Evolutionary conservation across 2,888 invertebrate species (phyloP).

Genomic region (Carcina quercana): DNA sequence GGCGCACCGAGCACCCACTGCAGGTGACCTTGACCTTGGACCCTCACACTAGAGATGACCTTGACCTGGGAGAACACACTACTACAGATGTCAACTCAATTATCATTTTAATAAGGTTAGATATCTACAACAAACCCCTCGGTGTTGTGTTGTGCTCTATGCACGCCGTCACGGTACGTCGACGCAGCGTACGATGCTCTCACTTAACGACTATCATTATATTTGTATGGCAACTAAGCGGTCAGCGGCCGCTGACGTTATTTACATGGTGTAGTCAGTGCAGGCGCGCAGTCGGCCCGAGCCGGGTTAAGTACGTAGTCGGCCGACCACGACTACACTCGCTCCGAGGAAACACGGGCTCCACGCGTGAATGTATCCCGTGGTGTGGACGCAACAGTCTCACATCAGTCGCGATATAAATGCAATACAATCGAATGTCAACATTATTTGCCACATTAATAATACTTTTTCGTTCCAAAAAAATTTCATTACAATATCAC

Average conservation of each 20-base stretch:
- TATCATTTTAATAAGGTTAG: too few species aligned
- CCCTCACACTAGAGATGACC: too few species aligned
- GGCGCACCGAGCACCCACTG: too few species aligned
- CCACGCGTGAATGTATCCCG: background rate
- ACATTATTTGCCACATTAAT: slow-evolving; percentile 55
- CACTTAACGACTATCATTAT: slow-evolving; percentile 61
- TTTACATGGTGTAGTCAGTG: slow-evolving; percentile 43
- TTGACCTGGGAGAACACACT: too few species aligned
- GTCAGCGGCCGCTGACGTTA: slow-evolving; percentile 64
- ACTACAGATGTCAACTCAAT: too few species aligned
- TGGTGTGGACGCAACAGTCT: slow-evolving; percentile 44
- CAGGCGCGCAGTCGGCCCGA: background rate
- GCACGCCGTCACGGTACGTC: slow-evolving; percentile 24
- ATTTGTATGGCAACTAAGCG: slow-evolving; percentile 72
- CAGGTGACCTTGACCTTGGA: too few species aligned
- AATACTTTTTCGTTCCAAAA: slow-evolving; percentile 50
- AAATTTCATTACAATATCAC: slow-evolving; percentile 62
- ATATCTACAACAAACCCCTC: too few species aligned
- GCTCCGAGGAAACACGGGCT: slow-evolving; percentile 1
- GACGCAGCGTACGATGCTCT: slow-evolving; percentile 37
- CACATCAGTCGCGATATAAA: slow-evolving; percentile 54
- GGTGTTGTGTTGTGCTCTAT: too few species aligned
- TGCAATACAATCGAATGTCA: slow-evolving; percentile 35
- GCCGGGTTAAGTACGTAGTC: background rate
- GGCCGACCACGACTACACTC: too few species aligned